Conservation (phyloP, 92 coral and sea anemone species). For the Bergia puertoricense region DNA sequence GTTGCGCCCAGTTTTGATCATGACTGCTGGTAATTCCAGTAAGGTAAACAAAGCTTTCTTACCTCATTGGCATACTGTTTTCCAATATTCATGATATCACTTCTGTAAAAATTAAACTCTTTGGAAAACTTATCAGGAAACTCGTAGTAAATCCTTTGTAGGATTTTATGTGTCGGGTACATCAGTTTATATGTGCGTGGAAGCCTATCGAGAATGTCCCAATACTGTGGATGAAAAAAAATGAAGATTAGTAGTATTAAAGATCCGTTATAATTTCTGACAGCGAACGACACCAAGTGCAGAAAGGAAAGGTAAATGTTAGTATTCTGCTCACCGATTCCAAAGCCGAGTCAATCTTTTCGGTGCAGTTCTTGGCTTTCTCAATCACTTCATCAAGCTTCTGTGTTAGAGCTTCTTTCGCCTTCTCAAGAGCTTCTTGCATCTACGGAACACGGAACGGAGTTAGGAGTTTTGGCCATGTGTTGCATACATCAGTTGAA, state of each 20-base stretch:
- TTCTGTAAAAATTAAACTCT: slow-evolving; percentile 20
- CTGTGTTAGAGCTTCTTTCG: slow-evolving; percentile 59
- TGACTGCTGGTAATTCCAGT: no score
- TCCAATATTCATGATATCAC: slow-evolving; percentile 25
- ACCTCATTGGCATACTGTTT: slow-evolving; percentile 28
- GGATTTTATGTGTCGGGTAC: background rate
- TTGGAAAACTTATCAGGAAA: slow-evolving; percentile 3
- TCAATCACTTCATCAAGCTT: slow-evolving; percentile 74
- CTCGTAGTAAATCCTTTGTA: background rate
- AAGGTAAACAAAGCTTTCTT: background rate
- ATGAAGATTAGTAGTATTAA: background rate
- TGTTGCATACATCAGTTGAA: background rate
- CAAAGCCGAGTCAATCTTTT: slow-evolving; percentile 81
- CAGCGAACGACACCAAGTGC: background rate
- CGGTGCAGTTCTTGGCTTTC: slow-evolving; percentile 70
- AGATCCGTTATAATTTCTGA: background rate
- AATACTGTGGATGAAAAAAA: background rate
- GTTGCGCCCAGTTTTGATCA: no score
- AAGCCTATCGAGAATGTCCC: slow-evolving; percentile 30
- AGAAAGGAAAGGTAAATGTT: background rate
- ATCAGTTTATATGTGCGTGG: slow-evolving; percentile 32
- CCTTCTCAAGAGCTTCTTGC: slow-evolving; percentile 64
- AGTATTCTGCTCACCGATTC: slow-evolving; percentile 54
- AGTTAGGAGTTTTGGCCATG: background rate
- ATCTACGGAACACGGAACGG: slow-evolving; percentile 51